Evolutionary conservation across 2,113 vertebrate genomes (phyloP).

Genomic region (Malurus cyaneus): DNA sequence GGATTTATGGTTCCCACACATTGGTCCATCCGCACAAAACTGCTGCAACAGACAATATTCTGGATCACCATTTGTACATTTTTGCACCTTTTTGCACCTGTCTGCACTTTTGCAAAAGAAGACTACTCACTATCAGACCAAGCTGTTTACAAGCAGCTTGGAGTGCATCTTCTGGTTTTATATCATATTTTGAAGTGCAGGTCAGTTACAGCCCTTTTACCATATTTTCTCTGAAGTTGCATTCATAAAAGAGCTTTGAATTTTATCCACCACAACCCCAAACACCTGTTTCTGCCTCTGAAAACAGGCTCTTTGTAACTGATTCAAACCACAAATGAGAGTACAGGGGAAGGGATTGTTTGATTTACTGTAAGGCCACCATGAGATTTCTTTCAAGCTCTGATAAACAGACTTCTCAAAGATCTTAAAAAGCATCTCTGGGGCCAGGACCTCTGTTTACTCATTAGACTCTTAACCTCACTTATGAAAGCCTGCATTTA

Average conservation of each 20-base stretch:
- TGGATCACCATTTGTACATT: rapidly evolving
- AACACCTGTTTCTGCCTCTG: slow-evolving; percentile 32
- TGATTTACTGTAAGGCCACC: slow-evolving; percentile 53
- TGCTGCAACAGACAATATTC: neutral
- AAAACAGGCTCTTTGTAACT: slow-evolving; percentile 50
- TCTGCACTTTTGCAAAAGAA: neutral
- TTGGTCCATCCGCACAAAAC: neutral
- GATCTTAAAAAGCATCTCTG: slow-evolving; percentile 31
- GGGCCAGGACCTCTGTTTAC: slow-evolving; percentile 53
- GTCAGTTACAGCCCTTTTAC: neutral
- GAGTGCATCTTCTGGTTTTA: neutral
- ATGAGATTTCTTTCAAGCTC: slow-evolving; percentile 56
- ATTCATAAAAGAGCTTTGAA: neutral
- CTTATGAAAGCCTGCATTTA: slow-evolving; percentile 54
- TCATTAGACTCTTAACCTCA: slow-evolving; percentile 25
- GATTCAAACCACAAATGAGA: slow-evolving; percentile 62
- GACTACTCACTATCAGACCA: neutral
- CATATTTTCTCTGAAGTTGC: neutral
- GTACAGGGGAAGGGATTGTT: slow-evolving; percentile 20
- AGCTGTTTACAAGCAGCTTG: neutral
- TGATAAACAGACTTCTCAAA: slow-evolving; percentile 30
- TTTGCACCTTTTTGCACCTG: neutral
- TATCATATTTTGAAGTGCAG: neutral
- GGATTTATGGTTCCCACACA: neutral
- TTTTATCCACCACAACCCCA: neutral